These are phyloP conservation scores for Tenthredo distinguenda DNA, from an alignment of 2,888 invertebrate genomes.

Conservation along the genomic window DNA sequence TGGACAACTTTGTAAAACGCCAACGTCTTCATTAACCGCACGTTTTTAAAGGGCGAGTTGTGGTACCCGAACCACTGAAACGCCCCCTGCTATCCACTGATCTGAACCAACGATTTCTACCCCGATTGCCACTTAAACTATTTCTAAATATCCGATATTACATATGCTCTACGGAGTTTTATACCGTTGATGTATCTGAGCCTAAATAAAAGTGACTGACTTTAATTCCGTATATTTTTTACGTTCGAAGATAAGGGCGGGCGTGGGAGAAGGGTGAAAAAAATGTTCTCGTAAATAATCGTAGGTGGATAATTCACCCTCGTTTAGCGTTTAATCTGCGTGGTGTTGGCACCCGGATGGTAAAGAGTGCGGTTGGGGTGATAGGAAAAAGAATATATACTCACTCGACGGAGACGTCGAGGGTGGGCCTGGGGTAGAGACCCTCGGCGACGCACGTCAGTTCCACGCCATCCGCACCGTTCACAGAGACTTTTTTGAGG, in stretches of 20 bases:
- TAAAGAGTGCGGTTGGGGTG: neutral
- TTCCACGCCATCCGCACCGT: constrained; percentile 44
- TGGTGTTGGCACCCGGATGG: constrained; percentile 35
- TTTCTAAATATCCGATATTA: neutral
- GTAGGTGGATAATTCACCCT: constrained; percentile 37
- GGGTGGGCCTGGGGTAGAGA: constrained; percentile 71
- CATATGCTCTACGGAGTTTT: neutral
- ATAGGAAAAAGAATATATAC: constrained; percentile 59
- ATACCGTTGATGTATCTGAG: neutral
- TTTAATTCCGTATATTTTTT: neutral
- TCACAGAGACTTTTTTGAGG: constrained; percentile 65
- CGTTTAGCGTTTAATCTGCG: constrained; percentile 18
- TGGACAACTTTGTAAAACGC: constrained; percentile 46
- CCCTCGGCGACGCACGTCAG: constrained; percentile 45
- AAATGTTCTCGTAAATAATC: constrained; percentile 17
- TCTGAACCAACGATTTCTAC: constrained; percentile 2
- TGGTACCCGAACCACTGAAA: constrained; percentile 13
- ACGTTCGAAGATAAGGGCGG: neutral
- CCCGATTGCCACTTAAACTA: constrained; percentile 8
- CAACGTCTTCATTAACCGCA: constrained; percentile 46
- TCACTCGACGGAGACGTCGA: constrained; percentile 74
- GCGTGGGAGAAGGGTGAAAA: neutral
- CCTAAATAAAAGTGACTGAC: neutral
- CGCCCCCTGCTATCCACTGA: neutral
- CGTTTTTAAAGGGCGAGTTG: constrained; percentile 26